Percentiles rank a stretch among this genome's conserved stretches.
Evolutionary conservation across 2,797 vertebrate species (phyloP).

Genomic region (Oreonectes daqikongensis): DNA sequence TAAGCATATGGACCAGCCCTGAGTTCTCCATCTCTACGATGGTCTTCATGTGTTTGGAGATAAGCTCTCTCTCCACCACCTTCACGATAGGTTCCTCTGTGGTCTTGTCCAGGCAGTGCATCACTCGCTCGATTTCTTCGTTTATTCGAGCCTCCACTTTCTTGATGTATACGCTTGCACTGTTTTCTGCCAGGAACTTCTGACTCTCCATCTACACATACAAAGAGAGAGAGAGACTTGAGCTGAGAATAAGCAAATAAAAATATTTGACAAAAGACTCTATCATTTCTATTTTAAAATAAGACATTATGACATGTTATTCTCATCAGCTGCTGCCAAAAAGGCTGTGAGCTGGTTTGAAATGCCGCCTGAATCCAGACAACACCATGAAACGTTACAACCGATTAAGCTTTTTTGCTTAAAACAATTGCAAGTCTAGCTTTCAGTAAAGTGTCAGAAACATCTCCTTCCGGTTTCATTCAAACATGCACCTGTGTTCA

Average conservation of each 20-base stretch:
- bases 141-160: constrained; percentile 98
- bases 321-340: too few species aligned
- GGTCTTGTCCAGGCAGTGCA: constrained; percentile 97
- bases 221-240: too few species aligned
- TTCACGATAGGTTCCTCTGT: constrained; percentile 97
- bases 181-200: constrained; percentile 97
- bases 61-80: constrained; percentile 95
- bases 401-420: neutral
- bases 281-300: neutral
- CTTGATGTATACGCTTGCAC: constrained; percentile 98
- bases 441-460: neutral
- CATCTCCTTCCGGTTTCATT: neutral
- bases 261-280: too few species aligned
- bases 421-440: too few species aligned
- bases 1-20: constrained; percentile 96
- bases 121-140: constrained; percentile 97
- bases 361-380: too few species aligned
- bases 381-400: too few species aligned
- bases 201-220: constrained; percentile 95
- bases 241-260: neutral
- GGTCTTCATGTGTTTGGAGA: constrained; percentile 99
- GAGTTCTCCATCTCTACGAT: constrained; percentile 99
- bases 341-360: neutral
- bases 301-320: too few species aligned
- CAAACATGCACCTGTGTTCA: neutral